Evolutionary conservation across 2,113 vertebrate species (phyloP).

Genomic region (Anseranas semipalmata): DNA sequence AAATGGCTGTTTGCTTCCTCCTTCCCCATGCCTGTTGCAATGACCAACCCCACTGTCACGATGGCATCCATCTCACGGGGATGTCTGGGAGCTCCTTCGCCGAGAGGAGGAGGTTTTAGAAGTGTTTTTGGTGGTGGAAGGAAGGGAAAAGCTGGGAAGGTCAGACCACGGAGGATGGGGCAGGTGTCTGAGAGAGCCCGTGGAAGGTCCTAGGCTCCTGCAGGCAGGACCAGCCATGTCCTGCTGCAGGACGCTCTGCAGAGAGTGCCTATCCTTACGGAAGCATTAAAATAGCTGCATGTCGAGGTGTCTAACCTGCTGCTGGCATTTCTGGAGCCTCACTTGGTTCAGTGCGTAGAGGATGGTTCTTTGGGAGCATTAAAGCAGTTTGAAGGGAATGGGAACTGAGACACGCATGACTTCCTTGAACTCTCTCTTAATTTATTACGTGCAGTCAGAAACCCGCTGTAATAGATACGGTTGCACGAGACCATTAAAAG

Average conservation of each 20-base stretch:
- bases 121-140: neutral
- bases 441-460: conserved; percentile 28
- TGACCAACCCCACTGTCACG: neutral
- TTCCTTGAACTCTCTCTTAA: conserved; percentile 56
- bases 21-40: neutral
- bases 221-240: neutral
- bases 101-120: neutral
- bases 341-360: neutral
- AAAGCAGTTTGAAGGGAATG: neutral
- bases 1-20: neutral
- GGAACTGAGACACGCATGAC: conserved; percentile 37
- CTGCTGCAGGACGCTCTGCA: neutral
- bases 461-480: neutral
- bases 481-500: conserved; percentile 55
- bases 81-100: accelerated
- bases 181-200: neutral
- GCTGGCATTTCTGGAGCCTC: neutral
- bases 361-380: neutral
- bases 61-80: neutral
- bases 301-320: neutral
- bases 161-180: neutral
- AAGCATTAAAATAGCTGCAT: neutral
- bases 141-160: neutral
- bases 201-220: neutral
- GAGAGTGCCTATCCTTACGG: neutral